Evolutionary conservation across 2,113 vertebrate species (phyloP).

Genomic region (Podilymbus podiceps): DNA sequence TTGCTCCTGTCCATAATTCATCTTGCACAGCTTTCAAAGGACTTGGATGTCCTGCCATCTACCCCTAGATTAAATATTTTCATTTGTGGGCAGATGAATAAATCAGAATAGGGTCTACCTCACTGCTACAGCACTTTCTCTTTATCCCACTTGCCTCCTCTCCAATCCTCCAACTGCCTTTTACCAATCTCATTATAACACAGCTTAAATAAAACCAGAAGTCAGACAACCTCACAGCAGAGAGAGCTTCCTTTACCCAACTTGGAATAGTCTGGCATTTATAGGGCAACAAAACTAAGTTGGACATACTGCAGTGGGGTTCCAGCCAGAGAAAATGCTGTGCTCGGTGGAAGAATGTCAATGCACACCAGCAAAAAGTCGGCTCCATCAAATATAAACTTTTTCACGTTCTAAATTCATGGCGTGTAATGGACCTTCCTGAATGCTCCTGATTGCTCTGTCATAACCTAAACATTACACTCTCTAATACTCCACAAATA

Average conservation of each 20-base stretch:
- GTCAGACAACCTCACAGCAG: not conserved
- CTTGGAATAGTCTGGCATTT: fast-evolving
- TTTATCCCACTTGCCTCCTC: not conserved
- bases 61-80: not conserved
- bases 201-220: not conserved
- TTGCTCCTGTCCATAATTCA: not conserved
- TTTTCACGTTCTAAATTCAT: fast-evolving
- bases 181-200: not conserved
- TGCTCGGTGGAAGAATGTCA: not conserved
- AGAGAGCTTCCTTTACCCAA: not conserved
- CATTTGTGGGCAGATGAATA: not conserved
- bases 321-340: not conserved
- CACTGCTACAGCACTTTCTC: not conserved
- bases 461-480: not conserved
- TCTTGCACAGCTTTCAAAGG: not conserved
- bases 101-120: not conserved
- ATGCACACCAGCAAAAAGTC: not conserved
- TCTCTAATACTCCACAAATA: not conserved
- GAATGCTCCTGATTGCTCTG: not conserved
- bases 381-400: not conserved
- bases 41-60: not conserved
- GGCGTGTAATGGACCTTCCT: not conserved
- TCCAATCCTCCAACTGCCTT: not conserved
- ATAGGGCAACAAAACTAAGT: not conserved
- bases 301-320: not conserved